A percentile compares a stretch with the other conserved stretches of the same genome.
These are phyloP conservation scores for Clarias batrachus DNA, from an alignment of 2,113 vertebrate genomes.

Conservation along the genomic window DNA sequence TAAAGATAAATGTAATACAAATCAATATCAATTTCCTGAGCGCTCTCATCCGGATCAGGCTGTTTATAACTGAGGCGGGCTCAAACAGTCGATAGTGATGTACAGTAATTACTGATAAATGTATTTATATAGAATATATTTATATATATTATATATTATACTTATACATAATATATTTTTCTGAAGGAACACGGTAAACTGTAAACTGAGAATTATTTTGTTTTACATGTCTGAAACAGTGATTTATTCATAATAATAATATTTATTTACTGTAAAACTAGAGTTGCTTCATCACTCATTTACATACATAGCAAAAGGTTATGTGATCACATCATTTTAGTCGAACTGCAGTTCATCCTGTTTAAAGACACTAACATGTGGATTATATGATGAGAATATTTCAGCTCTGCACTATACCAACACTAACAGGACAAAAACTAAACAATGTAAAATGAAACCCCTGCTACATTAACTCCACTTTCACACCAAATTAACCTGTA, in stretches of 20 bases:
- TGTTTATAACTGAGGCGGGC: background rate
- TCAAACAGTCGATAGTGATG: background rate
- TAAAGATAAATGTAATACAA: background rate
- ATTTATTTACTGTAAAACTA: background rate
- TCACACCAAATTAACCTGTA: background rate
- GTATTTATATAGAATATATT: too few species aligned
- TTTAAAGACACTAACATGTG: background rate
- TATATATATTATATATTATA: too few species aligned
- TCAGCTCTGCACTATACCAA: background rate
- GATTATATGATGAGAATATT: background rate
- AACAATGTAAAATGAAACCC: background rate
- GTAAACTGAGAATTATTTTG: background rate
- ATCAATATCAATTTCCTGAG: conserved; percentile 4
- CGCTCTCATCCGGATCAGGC: background rate
- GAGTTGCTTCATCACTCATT: background rate
- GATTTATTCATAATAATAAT: too few species aligned
- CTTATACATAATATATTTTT: too few species aligned
- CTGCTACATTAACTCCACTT: background rate
- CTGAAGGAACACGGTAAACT: background rate
- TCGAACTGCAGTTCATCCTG: background rate
- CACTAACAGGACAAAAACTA: background rate
- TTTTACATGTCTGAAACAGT: too few species aligned
- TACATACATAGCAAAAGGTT: background rate
- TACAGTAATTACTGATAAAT: background rate
- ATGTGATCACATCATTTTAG: background rate